Conservation (phyloP, 2,797 vertebrate genomes). For the Discoglossus pictus region DNA sequence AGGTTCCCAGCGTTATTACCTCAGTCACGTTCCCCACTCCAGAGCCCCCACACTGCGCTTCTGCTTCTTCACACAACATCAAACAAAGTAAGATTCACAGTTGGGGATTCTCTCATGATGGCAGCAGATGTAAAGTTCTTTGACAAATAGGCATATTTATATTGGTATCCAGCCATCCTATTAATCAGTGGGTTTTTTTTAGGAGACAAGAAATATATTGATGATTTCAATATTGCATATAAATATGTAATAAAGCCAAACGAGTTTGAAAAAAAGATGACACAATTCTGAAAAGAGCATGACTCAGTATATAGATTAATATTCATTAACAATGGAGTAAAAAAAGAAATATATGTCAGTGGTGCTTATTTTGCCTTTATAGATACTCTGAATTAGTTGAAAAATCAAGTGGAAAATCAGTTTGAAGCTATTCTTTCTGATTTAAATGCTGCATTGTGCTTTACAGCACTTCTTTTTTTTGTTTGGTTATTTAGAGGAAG, state of each 20-base stretch:
- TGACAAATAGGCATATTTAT: conserved; percentile 43
- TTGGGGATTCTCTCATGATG: conserved; percentile 41
- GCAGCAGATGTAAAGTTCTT: conserved; percentile 37
- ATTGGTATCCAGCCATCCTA: conserved; percentile 28
- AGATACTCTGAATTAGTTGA: too few relatives aligned
- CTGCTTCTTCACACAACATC: conserved; percentile 48
- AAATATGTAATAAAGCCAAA: background rate
- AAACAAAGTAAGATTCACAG: conserved; percentile 49
- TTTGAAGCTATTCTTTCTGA: too few relatives aligned
- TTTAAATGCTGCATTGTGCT: too few relatives aligned
- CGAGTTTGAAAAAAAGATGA: background rate
- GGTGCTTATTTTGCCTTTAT: too few relatives aligned
- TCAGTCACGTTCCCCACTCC: conserved; percentile 38
- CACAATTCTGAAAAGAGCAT: too few relatives aligned
- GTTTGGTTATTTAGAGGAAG: too few relatives aligned
- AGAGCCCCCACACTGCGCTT: conserved; percentile 35
- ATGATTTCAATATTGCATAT: background rate
- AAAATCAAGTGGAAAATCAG: too few relatives aligned
- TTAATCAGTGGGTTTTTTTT: conserved; percentile 32
- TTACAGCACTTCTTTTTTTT: too few relatives aligned
- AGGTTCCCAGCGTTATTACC: conserved; percentile 6
- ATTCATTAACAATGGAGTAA: too few relatives aligned
- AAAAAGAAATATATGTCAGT: too few relatives aligned
- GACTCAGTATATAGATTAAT: too few relatives aligned
- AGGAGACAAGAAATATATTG: conserved; percentile 12